phyloP scores from a whole-genome alignment of 2,888 invertebrate species.

The Crepidodera aurea region DNA sequence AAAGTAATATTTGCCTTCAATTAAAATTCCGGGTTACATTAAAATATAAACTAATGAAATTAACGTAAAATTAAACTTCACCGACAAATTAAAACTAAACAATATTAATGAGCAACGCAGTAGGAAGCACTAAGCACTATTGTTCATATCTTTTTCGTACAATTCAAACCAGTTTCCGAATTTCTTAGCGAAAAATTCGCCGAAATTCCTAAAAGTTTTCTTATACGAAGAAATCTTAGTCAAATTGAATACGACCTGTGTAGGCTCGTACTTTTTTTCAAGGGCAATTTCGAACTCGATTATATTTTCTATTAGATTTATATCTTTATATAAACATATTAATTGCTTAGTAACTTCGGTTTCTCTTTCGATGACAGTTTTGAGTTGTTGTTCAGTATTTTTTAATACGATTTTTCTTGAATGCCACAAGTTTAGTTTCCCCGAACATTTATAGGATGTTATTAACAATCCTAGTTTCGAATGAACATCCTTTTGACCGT shows the following conservation, averaged over 20 bases:
- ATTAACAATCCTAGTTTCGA: conserved; percentile 46
- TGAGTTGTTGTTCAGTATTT: conserved; percentile 45
- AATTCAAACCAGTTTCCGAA: conserved; percentile 52
- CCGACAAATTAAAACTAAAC: no score
- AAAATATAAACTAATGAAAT: no score
- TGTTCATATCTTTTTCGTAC: conserved; percentile 46
- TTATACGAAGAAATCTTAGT: conserved; percentile 50
- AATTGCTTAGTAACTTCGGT: conserved; percentile 55
- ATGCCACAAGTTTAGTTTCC: conserved; percentile 54
- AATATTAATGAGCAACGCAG: no score
- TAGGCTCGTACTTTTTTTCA: conserved; percentile 48
- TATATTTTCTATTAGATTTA: conserved; percentile 40
- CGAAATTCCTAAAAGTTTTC: conserved; percentile 52
- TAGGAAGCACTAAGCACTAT: no score
- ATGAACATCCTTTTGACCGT: conserved; percentile 56
- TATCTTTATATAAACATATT: conserved; percentile 42
- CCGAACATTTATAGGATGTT: conserved; percentile 44
- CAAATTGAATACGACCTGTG: conserved; percentile 48
- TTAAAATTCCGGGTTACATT: no score
- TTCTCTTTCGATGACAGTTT: conserved; percentile 56
- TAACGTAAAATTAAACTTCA: no score
- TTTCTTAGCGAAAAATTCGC: conserved; percentile 48
- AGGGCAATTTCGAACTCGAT: conserved; percentile 55
- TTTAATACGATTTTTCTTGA: conserved; percentile 49
- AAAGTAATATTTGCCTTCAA: no score